These are phyloP conservation scores for Drosophila conformis DNA, from an alignment of 2,888 invertebrate species.

Conservation along the genomic window DNA sequence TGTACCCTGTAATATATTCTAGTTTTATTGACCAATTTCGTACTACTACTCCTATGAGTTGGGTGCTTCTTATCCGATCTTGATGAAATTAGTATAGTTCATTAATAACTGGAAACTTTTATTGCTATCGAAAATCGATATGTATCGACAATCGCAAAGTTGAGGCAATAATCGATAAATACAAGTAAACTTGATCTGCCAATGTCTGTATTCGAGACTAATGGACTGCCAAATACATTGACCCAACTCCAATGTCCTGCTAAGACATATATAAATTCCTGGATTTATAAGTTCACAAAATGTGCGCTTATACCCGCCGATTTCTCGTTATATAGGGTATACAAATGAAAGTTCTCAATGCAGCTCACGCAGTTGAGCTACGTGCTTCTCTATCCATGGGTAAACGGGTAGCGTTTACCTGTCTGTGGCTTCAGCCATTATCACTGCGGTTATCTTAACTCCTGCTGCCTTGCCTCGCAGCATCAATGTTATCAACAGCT, in stretches of 20 bases:
- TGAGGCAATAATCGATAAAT: not conserved
- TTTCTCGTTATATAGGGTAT: slow-evolving; percentile 12
- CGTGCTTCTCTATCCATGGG: slow-evolving; percentile 39
- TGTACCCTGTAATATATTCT: slow-evolving; percentile 3
- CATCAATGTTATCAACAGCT: slow-evolving; percentile 76
- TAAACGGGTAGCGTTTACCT: slow-evolving; percentile 56
- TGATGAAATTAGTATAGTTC: no score
- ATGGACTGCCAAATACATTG: not conserved
- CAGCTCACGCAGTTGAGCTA: slow-evolving; percentile 62
- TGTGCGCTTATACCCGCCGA: not conserved
- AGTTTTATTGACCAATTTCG: no score
- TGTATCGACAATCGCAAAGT: not conserved
- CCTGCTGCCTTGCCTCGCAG: slow-evolving; percentile 16
- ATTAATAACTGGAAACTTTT: no score
- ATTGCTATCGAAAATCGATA: not conserved
- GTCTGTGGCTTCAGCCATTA: slow-evolving; percentile 58
- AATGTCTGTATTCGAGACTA: not conserved
- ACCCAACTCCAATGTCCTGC: not conserved
- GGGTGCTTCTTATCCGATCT: no score
- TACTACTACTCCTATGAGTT: not conserved
- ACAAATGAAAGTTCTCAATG: slow-evolving; percentile 55
- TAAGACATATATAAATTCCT: not conserved
- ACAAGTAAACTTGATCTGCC: not conserved
- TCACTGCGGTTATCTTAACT: slow-evolving; percentile 60
- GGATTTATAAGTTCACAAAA: not conserved